Percentiles rank a stretch among this genome's conserved stretches.
Conservation (phyloP, 2,888 invertebrate genomes). For the Chirona hameri region DNA sequence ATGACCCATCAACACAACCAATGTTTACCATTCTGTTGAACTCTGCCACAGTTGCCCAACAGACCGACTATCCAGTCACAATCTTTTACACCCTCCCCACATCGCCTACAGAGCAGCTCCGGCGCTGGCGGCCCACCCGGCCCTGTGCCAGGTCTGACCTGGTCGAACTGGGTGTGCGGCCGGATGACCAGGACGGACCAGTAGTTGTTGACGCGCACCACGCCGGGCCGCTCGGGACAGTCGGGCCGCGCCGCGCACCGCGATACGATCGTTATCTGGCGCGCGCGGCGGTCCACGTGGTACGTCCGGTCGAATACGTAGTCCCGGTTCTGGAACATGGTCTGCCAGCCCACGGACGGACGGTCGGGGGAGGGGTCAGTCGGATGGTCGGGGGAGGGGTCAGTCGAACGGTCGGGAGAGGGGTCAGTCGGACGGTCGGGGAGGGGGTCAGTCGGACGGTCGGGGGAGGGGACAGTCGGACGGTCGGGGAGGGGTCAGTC, state of each 20-base stretch:
- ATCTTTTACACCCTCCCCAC: no score
- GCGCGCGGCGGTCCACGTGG: slow-evolving; percentile 50
- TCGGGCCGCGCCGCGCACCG: slow-evolving; percentile 56
- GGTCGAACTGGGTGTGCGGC: slow-evolving; percentile 58
- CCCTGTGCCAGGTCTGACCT: slow-evolving; percentile 44
- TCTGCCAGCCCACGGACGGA: slow-evolving; percentile 50
- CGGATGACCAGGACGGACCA: slow-evolving; percentile 84
- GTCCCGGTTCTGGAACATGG: slow-evolving; percentile 77
- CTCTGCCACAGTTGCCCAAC: no score
- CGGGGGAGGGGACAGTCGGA: no score
- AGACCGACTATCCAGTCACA: no score
- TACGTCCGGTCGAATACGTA: slow-evolving; percentile 76
- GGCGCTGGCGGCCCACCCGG: slow-evolving; percentile 42
- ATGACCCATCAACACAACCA: no score
- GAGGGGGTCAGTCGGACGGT: no score
- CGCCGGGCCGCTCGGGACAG: slow-evolving; percentile 65
- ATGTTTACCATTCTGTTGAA: no score
- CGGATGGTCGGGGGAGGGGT: no score
- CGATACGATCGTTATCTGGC: slow-evolving; percentile 62
- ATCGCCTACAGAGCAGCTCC: slow-evolving; percentile 34
- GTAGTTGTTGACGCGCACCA: slow-evolving; percentile 71
- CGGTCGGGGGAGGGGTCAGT: no score
- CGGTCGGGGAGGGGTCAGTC: no score
- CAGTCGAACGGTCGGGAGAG: no score
- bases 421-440: no score